Conservation (phyloP, 2,888 invertebrate genomes). For the Tricholauxania praeusta region DNA sequence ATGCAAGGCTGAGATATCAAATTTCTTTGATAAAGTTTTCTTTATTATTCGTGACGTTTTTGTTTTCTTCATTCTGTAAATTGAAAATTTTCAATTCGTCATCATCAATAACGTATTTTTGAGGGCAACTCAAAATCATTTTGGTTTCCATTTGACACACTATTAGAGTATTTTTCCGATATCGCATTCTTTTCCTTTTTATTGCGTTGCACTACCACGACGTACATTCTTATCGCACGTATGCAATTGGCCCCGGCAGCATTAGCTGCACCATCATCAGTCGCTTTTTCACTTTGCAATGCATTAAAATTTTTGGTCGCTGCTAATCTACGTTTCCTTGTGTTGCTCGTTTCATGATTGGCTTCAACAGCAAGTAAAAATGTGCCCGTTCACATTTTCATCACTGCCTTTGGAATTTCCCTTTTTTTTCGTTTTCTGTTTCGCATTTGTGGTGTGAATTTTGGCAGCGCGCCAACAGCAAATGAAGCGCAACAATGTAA, state of each 20-base stretch:
- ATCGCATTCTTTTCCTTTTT: background rate
- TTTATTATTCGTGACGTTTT: too few species aligned
- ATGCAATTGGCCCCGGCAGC: background rate
- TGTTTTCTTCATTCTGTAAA: too few species aligned
- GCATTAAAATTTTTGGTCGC: too few species aligned
- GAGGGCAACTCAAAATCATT: background rate
- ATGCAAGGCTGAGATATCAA: too few species aligned
- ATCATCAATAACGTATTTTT: background rate
- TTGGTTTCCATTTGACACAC: background rate
- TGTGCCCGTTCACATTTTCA: background rate
- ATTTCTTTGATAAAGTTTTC: too few species aligned
- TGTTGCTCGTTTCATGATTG: background rate
- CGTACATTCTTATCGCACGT: slow-evolving; percentile 19
- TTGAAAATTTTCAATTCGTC: background rate
- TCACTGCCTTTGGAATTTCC: background rate
- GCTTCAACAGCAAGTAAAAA: background rate
- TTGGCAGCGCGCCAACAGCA: slow-evolving; percentile 29
- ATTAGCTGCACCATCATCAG: background rate
- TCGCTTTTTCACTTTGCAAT: background rate
- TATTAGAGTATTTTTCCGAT: background rate
- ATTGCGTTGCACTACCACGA: background rate
- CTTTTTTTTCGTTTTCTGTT: background rate
- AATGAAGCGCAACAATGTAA: slow-evolving; percentile 35
- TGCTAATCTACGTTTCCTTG: background rate
- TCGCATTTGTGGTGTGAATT: slow-evolving; percentile 24